Conservation (phyloP, 2,888 invertebrate species). For the Malthinus seriepunctatus region DNA sequence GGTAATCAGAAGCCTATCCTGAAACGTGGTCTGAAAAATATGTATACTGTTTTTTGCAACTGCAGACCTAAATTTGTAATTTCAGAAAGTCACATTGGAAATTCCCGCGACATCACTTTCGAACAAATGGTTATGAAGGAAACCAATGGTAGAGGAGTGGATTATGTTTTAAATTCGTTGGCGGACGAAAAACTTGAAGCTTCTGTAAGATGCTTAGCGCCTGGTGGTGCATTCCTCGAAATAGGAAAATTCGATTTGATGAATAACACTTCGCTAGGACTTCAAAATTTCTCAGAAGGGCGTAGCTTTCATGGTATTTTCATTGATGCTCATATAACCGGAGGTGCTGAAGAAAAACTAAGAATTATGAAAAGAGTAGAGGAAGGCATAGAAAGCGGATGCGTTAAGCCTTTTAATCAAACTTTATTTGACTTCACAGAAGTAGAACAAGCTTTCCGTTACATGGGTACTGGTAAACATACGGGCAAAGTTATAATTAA, state of each 20-base stretch:
- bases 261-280: slow-evolving; percentile 64
- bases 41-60: too few species aligned
- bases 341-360: slow-evolving; percentile 55
- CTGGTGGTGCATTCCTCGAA: slow-evolving; percentile 74
- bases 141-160: slow-evolving; percentile 87
- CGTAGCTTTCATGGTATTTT: slow-evolving; percentile 78
- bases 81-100: slow-evolving; percentile 73
- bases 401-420: slow-evolving; percentile 69
- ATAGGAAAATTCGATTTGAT: slow-evolving; percentile 85
- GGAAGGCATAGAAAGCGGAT: slow-evolving; percentile 64
- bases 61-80: neutral
- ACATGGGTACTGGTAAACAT: slow-evolving; percentile 72
- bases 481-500: slow-evolving; percentile 71
- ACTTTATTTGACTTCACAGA: slow-evolving; percentile 67
- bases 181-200: slow-evolving; percentile 88
- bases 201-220: slow-evolving; percentile 64
- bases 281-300: slow-evolving; percentile 73
- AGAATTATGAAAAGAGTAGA: slow-evolving; percentile 52
- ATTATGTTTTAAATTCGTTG: slow-evolving; percentile 88
- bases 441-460: slow-evolving; percentile 72
- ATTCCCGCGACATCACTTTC: slow-evolving; percentile 85
- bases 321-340: slow-evolving; percentile 66
- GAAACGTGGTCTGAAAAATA: too few species aligned
- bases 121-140: slow-evolving; percentile 79
- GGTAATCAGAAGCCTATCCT: too few species aligned